Evolutionary conservation across 2,888 invertebrate genomes (phyloP).

Genomic region (Sinopyrophorus schimmeli): DNA sequence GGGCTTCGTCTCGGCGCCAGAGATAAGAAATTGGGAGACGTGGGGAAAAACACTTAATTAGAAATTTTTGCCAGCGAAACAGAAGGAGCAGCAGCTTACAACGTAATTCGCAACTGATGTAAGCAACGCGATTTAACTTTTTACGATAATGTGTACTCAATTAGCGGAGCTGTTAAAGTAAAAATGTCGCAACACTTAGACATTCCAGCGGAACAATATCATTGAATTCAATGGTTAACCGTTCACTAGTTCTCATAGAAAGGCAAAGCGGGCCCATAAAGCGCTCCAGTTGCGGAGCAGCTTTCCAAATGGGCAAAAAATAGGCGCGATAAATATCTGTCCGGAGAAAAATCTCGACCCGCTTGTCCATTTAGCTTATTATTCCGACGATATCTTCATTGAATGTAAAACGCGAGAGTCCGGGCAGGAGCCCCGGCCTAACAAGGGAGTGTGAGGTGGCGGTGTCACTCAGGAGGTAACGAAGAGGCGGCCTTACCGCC

Average conservation of each 20-base stretch:
- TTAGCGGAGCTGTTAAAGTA: conserved; percentile 26
- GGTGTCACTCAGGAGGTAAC: conserved; percentile 54
- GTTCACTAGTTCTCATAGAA: conserved; percentile 35
- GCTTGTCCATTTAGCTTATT: conserved; percentile 53
- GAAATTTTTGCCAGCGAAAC: no score
- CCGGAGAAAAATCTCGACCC: conserved; percentile 30
- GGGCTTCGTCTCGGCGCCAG: no score
- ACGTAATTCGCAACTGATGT: no score
- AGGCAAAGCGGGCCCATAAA: conserved; percentile 35
- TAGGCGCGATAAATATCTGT: conserved; percentile 38
- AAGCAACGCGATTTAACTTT: no score
- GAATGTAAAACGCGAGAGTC: conserved; percentile 53
- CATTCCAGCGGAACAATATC: conserved; percentile 23
- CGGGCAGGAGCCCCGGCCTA: conserved; percentile 49
- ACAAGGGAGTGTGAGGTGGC: conserved; percentile 57
- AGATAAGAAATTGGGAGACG: no score
- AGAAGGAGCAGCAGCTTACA: no score
- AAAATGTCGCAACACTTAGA: conserved; percentile 26
- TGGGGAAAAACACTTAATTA: no score
- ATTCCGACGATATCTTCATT: conserved; percentile 55
- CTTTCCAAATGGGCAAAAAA: conserved; percentile 40
- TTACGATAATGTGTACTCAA: conserved; percentile 22
- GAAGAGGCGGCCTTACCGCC: conserved; percentile 52
- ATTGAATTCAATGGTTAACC: conserved; percentile 37
- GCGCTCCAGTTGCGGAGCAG: conserved; percentile 37